Evolutionary conservation across 2,888 invertebrate species (phyloP), one percentile per base, ranked within the genome.

Genomic region (Aleiodes leptofemur): DNA sequence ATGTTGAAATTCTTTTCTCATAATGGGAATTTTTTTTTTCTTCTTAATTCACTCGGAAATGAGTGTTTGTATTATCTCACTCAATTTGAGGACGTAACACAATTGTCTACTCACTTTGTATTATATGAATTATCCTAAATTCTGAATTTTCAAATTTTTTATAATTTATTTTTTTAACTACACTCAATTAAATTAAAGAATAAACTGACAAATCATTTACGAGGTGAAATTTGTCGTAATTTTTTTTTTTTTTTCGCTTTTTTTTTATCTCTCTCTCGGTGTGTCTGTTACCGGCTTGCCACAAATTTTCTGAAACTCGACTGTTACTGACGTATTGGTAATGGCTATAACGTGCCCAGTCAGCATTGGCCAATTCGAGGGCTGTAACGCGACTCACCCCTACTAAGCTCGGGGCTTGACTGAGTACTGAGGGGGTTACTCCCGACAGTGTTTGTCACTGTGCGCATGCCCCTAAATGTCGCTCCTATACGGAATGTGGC

Each of bases 371-470:
- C 69, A 70, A 73, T 64, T 4, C 8, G 74, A 74, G 76, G 66
- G 79, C 76, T 72, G 72, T 80, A 83, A 80, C 86, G 83, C 86
- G 86, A 82, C 82, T 82, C 81, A 86, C 86, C 86, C 86, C 85
- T 83, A 78, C 79, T 78, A 82, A 83, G 77, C 82, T 83, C 84
- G 86, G 87, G 86, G 85, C 84, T 84, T 81, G 83, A 88, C 88
- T 88, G 85, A 86, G 79, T 80, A 78, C 75, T 78, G 82, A 82
- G 76, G 81, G 80, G 80, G 80, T 78, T 79, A 48, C 43, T 23
- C 16, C 43, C 81, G 77, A 81, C 80, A 76, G 68, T 74, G 77
- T 61, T 64, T 14, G n/a, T 48, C 43, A 53, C 4, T 48, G 43
- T n/a, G 73, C 81, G 79, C 79, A 78, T 79, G 80, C 82, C 69